Base-by-base conservation (phyloP, 2,113 vertebrate genomes). In the Epinephelus cyanopodus region DNA sequence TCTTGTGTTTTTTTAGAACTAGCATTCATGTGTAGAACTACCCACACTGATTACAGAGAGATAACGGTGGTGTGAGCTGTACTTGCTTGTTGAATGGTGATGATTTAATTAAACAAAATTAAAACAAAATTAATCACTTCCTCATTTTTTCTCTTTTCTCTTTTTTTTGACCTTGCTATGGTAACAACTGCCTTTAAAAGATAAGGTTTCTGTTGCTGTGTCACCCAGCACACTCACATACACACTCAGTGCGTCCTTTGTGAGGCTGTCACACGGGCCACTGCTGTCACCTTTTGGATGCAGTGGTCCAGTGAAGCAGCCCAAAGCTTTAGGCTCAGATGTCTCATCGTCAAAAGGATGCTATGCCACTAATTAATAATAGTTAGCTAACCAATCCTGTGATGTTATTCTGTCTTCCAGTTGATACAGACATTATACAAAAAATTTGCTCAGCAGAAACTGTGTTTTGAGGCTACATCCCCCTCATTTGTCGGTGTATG, bases 321-420 rank as follows among this genome's bases (percentile, higher is more conserved):
- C n/a, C 33, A 25, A 73, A 71, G 81, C 75, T 78, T 50, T 9
- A 37, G 71, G 65, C 77, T 91, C 78, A 69, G 37, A 48, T 88
- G 47, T 60, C 52, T 3, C 33, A 33, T 0, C 0, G 2, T 69
- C 10, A 39, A 75, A 67, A 72, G n/a, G 56, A 68, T 62, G 57
- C 48, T 47, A 14, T 29, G 73, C 47, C 14, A 25, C 71, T 56
- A 75, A 75, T 29, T 23, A 77, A 57, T 25, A 25, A 54, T 42
- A 25, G 27, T 29, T 19, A 37, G 56, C 6, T 58, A 2, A 0
- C 37, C 19, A 50, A 2, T 21, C 2, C 60, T 65, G 58, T 64
- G 29, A 64, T 19, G 23, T 25, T 11, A n/a, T 65, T 15, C 48
- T 61, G 53, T 66, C 42, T 45, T 62, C 39, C 54, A 50, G 39